Base-by-base conservation (phyloP, 2,888 invertebrate genomes). In the Amorpha juglandis region DNA sequence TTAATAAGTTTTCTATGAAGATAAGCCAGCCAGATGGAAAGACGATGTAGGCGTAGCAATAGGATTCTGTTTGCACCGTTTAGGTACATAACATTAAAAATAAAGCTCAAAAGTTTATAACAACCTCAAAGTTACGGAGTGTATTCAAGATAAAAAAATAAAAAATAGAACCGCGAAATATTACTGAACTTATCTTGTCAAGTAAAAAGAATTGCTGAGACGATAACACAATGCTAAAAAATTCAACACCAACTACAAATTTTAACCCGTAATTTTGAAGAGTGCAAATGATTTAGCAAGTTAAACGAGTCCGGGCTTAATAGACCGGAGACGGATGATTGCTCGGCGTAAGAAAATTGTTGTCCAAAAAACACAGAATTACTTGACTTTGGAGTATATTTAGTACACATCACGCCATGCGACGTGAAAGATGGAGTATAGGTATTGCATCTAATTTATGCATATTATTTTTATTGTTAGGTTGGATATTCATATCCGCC, bases 331-430 rank as follows among this genome's bases (percentile, higher is more conserved):
- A 35, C 19, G 55, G 64, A 33, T 64, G 55, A 64, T 64, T 64
- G 48, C 55, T 55, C 45, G 51, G 63, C 19, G 45, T 64, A 47
- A 47, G 47, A 64, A 38, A 64, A 64, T 64, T 64, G 55, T 33
- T 47, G 33, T n/a, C n/a, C n/a, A 6, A 35, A 64, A 64, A 64
- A 48, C 9, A 55, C 33, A 45, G 47, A 55, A 55, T 35, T 7
- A 42, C 47, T 48, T 50, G 35, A 42, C 7, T 9, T 11, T 19
- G 42, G 16, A 4, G 33, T 35, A 19, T 47, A 47, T 35, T 47
- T 45, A 27, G 11, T 7, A 19, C 9, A 16, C 45, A n/a, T 12
- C 47, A 33, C 7, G 35, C 1, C 12, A 33, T 16, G 47, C n/a
- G 16, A 19, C 9, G 9, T 38, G 38, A 38, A 38, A 2, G 38